phyloP scores from a whole-genome alignment of 2,113 vertebrate species.

The Actenoides hombroni region DNA sequence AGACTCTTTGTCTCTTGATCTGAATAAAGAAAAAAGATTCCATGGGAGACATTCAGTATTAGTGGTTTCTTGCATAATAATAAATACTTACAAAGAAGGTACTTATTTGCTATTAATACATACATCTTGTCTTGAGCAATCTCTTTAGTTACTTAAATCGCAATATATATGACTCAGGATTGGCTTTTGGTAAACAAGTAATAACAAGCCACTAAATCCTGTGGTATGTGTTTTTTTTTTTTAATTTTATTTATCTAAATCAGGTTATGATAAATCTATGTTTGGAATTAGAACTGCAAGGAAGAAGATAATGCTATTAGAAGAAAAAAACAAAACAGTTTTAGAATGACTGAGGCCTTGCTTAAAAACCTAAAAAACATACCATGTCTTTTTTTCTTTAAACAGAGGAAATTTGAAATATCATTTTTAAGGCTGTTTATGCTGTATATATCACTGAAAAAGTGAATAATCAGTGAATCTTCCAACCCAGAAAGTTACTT shows the following conservation, averaged over 20 bases:
- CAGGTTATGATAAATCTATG: background rate
- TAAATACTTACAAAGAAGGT: background rate
- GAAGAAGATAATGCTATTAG: background rate
- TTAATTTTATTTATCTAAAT: conserved; percentile 1
- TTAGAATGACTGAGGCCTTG: background rate
- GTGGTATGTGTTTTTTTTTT: background rate
- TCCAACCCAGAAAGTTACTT: background rate
- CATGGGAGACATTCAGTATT: background rate
- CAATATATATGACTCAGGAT: background rate
- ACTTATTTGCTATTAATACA: background rate
- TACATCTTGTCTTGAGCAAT: background rate
- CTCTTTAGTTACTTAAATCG: background rate
- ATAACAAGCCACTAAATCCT: background rate
- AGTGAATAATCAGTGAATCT: background rate
- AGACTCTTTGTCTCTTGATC: background rate
- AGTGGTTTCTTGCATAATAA: background rate
- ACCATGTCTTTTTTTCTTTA: background rate
- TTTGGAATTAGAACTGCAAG: background rate
- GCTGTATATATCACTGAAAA: background rate
- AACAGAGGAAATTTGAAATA: background rate
- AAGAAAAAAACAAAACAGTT: background rate
- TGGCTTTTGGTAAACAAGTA: background rate
- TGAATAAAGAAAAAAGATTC: background rate
- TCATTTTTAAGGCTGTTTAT: background rate
- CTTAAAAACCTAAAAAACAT: background rate